A percentile compares a stretch with the other conserved stretches of the same genome.
phyloP scores from a whole-genome alignment of 2,113 vertebrate genomes.

The Oryzias melastigma region DNA sequence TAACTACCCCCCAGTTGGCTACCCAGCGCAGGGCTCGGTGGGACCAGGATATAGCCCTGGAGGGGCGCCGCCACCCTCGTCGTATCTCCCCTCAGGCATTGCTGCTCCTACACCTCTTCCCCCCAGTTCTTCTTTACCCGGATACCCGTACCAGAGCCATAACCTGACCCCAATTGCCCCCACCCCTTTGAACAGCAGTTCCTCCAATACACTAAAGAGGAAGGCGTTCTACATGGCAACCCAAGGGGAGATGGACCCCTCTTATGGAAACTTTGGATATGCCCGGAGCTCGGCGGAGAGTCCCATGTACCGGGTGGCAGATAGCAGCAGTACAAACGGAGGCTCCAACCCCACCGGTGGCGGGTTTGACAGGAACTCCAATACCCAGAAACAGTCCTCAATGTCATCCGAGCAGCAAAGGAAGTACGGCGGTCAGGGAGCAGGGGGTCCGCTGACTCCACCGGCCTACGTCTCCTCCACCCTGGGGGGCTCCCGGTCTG shows the following conservation, averaged over 20 bases:
- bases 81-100: slow-evolving; percentile 94
- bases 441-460: slow-evolving; percentile 87
- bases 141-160: slow-evolving; percentile 95
- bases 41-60: slow-evolving; percentile 92
- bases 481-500: slow-evolving; percentile 83
- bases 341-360: slow-evolving; percentile 84
- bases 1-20: slow-evolving; percentile 90
- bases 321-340: slow-evolving; percentile 89
- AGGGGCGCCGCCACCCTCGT: slow-evolving; percentile 88
- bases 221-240: slow-evolving; percentile 97
- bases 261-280: slow-evolving; percentile 93
- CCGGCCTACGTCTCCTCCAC: slow-evolving; percentile 88
- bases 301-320: slow-evolving; percentile 93
- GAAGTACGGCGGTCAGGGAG: slow-evolving; percentile 88
- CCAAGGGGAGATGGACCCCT: slow-evolving; percentile 92
- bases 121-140: slow-evolving; percentile 87
- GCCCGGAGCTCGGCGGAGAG: slow-evolving; percentile 88
- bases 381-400: slow-evolving; percentile 91
- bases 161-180: slow-evolving; percentile 89
- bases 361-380: slow-evolving; percentile 93
- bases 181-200: slow-evolving; percentile 86
- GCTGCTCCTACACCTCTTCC: slow-evolving; percentile 92
- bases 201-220: slow-evolving; percentile 91
- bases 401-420: slow-evolving; percentile 89
- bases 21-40: slow-evolving; percentile 89